These are phyloP conservation scores for Acronicta psi DNA, from an alignment of 2,888 invertebrate species.

Conservation along the genomic window DNA sequence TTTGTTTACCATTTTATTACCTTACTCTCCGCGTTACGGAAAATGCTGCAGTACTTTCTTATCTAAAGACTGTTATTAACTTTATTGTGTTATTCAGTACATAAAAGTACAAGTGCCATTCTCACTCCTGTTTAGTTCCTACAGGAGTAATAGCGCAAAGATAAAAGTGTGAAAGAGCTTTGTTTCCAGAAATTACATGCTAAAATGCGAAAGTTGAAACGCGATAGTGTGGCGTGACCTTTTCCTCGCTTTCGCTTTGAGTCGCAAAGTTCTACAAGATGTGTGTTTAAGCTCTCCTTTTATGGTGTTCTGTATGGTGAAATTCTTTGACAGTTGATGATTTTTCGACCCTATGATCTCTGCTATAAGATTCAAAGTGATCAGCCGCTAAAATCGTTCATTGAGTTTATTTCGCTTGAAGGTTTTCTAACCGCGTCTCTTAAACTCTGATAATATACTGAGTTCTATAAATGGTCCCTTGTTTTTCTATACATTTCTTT, in stretches of 20 bases:
- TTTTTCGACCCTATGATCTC: neutral
- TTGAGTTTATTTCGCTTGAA: conserved; percentile 19
- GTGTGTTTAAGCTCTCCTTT: conserved; percentile 42
- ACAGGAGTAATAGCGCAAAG: conserved; percentile 16
- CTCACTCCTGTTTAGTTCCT: neutral
- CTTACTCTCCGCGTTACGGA: neutral
- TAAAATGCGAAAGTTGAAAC: conserved; percentile 48
- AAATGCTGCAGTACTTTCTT: neutral
- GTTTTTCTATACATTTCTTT: neutral
- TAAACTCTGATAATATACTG: conserved; percentile 6
- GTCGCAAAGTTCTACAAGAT: conserved; percentile 27
- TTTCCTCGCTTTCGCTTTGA: conserved; percentile 38
- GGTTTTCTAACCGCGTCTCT: conserved; percentile 33
- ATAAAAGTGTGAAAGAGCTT: conserved; percentile 34
- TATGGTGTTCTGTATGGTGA: conserved; percentile 15
- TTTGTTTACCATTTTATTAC: too few relatives aligned
- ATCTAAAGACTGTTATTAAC: neutral
- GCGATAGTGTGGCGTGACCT: conserved; percentile 46
- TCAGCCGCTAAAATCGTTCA: neutral
- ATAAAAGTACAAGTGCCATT: conserved; percentile 10
- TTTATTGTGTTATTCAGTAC: neutral
- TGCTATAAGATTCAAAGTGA: neutral
- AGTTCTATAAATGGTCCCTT: conserved; percentile 14
- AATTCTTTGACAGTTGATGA: neutral
- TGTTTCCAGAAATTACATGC: conserved; percentile 30